A percentile compares a stretch with the other conserved stretches of the same genome.
Evolutionary conservation across 2,113 vertebrate species (phyloP).

Genomic region (Prietella phreatophila): DNA sequence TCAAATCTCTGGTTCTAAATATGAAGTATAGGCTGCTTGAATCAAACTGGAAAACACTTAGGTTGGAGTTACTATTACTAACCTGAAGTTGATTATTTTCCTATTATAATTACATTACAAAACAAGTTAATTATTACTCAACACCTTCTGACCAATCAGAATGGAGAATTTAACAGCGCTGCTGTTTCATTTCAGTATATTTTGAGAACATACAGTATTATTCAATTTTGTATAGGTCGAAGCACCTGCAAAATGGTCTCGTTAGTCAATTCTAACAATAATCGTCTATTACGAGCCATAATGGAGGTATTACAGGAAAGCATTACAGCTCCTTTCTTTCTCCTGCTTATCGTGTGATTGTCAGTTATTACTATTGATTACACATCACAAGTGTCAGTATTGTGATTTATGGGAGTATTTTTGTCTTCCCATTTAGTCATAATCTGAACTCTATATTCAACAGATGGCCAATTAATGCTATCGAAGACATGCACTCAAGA

Average conservation of each 20-base stretch:
- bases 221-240: neutral
- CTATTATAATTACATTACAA: neutral
- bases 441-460: slow-evolving; percentile 38
- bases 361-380: slow-evolving; percentile 46
- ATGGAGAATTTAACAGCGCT: neutral
- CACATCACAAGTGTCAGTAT: slow-evolving; percentile 27
- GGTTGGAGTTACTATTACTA: neutral
- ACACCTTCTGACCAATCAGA: neutral
- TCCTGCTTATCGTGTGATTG: neutral
- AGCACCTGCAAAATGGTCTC: neutral
- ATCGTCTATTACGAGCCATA: neutral
- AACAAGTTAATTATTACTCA: neutral
- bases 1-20: neutral
- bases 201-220: neutral
- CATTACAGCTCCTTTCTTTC: neutral
- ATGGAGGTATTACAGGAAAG: neutral
- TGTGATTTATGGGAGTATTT: slow-evolving; percentile 38
- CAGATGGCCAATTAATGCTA: slow-evolving; percentile 53
- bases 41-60: neutral
- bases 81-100: neutral
- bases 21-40: neutral
- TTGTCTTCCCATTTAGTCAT: slow-evolving; percentile 8
- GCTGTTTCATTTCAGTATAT: neutral
- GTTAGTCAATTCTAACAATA: neutral
- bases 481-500: slow-evolving; percentile 40